Conservation (phyloP, 2,888 invertebrate genomes). For the Chrysolina haemoptera region DNA sequence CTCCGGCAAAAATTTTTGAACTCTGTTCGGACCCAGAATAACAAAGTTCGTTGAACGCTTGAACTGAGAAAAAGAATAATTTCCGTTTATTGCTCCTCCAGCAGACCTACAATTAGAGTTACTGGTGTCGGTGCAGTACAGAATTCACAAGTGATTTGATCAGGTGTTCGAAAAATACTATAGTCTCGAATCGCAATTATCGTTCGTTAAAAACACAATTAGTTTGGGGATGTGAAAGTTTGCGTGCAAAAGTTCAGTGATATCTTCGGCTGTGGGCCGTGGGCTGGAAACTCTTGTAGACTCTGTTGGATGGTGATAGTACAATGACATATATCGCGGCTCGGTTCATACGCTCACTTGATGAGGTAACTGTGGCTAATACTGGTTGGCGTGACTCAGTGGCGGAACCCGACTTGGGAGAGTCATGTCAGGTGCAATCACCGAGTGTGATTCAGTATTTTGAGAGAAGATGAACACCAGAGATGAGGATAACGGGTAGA, state of each 20-base stretch:
- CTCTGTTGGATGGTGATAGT: conserved; percentile 16
- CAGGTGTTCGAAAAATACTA: conserved; percentile 10
- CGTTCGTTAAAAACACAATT: conserved; percentile 18
- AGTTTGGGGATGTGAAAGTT: conserved; percentile 21
- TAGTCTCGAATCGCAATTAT: conserved; percentile 19
- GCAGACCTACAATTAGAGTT: background rate
- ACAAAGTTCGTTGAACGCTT: too few species aligned
- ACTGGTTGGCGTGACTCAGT: conserved; percentile 2
- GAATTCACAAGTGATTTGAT: conserved; percentile 19
- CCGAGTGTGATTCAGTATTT: background rate
- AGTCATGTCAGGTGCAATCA: conserved; percentile 3
- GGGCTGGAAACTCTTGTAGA: conserved; percentile 13
- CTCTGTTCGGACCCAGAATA: too few species aligned
- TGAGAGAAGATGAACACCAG: background rate
- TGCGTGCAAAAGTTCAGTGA: conserved; percentile 18
- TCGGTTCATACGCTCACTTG: conserved; percentile 13
- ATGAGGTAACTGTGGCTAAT: conserved; percentile 19
- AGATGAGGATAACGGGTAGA: too few species aligned
- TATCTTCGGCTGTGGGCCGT: conserved; percentile 18
- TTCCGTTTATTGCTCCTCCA: conserved; percentile 8
- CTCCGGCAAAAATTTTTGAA: too few species aligned
- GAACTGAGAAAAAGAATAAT: too few species aligned
- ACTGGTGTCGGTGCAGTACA: conserved; percentile 15
- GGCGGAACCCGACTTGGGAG: conserved; percentile 8
- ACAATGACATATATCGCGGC: conserved; percentile 20